Evolutionary conservation across 2,888 invertebrate genomes (phyloP).

Genomic region (Apantesis nais): DNA sequence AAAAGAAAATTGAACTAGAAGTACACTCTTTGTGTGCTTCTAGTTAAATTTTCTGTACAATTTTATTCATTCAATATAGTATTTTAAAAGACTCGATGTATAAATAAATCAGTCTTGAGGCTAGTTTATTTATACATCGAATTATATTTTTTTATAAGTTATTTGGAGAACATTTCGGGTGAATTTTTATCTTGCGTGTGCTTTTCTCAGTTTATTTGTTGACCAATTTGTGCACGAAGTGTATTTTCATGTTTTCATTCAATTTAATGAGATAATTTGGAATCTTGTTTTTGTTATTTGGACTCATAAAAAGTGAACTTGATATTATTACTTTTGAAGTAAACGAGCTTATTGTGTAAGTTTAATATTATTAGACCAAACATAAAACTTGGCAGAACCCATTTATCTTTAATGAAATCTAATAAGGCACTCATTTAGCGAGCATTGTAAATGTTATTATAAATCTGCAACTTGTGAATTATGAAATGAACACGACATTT

Average conservation of each 20-base stretch:
- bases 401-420: slow-evolving; percentile 8
- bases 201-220: neutral
- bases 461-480: slow-evolving; percentile 1
- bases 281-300: slow-evolving; percentile 4
- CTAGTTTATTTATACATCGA: too few species aligned
- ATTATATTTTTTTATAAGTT: neutral
- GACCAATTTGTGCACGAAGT: neutral
- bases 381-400: slow-evolving; percentile 1
- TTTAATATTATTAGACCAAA: slow-evolving; percentile 1
- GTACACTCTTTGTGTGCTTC: too few species aligned
- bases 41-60: too few species aligned
- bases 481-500: neutral
- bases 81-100: too few species aligned
- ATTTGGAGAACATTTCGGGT: neutral
- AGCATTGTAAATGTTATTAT: slow-evolving; percentile 3
- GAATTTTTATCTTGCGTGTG: neutral
- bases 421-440: slow-evolving; percentile 4
- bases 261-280: neutral
- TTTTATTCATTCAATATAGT: too few species aligned
- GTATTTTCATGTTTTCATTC: neutral
- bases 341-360: neutral
- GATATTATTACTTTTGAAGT: slow-evolving; percentile 7
- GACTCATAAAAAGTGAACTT: neutral
- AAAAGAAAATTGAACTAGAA: too few species aligned
- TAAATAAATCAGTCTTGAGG: too few species aligned